Conservation (phyloP, 2,797 vertebrate genomes). For the Phalloptychus januarius region DNA sequence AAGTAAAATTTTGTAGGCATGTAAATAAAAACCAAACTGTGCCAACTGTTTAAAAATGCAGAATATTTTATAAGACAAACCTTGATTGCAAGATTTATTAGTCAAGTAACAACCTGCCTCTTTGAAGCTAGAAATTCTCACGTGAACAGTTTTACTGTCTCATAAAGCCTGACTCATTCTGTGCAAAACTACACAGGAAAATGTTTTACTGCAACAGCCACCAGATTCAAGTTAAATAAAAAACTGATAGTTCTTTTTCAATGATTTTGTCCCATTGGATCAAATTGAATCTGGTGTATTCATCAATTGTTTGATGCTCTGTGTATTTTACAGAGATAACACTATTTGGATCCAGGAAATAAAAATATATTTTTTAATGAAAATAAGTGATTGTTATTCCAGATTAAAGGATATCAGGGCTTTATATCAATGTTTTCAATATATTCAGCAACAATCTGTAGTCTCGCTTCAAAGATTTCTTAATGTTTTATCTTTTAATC, state of each 20-base stretch:
- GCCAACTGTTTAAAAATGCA: constrained; percentile 1
- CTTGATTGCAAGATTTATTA: constrained; percentile 5
- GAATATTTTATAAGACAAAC: background rate
- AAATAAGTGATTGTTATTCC: background rate
- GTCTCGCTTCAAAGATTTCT: background rate
- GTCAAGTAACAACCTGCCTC: constrained; percentile 16
- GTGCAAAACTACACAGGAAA: background rate
- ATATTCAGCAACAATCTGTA: background rate
- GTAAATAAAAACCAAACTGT: constrained; percentile 26
- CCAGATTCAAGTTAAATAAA: background rate
- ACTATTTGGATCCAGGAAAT: background rate
- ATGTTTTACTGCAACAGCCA: background rate
- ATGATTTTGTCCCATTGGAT: background rate
- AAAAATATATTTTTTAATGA: background rate
- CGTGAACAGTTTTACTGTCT: background rate
- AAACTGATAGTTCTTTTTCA: background rate
- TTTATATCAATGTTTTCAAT: background rate
- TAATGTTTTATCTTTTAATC: constrained; percentile 21
- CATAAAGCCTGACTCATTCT: background rate
- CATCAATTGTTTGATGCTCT: background rate
- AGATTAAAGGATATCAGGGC: background rate
- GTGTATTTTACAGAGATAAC: background rate
- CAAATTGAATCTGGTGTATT: background rate
- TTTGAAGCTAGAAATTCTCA: background rate
- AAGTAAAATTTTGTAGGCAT: background rate